phyloP scores from a whole-genome alignment of 2,888 invertebrate genomes.

The Caenorhabditis japonica region DNA sequence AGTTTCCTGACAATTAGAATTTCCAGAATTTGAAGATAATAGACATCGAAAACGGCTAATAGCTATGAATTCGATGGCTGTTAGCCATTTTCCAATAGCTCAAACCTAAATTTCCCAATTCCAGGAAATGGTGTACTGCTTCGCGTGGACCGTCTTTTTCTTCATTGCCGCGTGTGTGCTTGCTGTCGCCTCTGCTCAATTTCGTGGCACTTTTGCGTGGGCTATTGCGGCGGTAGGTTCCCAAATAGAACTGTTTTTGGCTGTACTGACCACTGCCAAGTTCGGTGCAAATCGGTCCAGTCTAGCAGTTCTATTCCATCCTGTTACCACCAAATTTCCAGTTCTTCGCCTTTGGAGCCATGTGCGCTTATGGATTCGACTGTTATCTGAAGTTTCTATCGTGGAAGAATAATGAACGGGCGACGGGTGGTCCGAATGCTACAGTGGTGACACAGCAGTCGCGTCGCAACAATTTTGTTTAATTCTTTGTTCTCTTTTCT shows the following conservation, averaged over 20 bases:
- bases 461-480: conserved; percentile 33
- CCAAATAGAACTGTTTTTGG: too few species aligned
- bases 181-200: conserved; percentile 70
- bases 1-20: too few species aligned
- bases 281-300: too few species aligned
- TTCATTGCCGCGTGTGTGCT: conserved; percentile 85
- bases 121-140: conserved; percentile 85
- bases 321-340: conserved; percentile 79
- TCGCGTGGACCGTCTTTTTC: conserved; percentile 85
- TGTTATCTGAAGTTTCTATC: conserved; percentile 86
- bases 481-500: neutral
- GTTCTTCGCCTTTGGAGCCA: conserved; percentile 90
- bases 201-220: conserved; percentile 79
- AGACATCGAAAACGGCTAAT: too few species aligned
- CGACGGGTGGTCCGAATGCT: conserved; percentile 49
- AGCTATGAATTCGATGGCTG: too few species aligned
- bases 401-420: conserved; percentile 78
- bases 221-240: conserved; percentile 85
- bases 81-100: neutral
- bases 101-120: conserved; percentile 45
- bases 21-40: too few species aligned
- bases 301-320: too few species aligned
- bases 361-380: conserved; percentile 86
- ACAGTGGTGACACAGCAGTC: conserved; percentile 38
- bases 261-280: too few species aligned